Evolutionary conservation across 2,797 vertebrate species (phyloP).

Genomic region (Enteromius argenteus): DNA sequence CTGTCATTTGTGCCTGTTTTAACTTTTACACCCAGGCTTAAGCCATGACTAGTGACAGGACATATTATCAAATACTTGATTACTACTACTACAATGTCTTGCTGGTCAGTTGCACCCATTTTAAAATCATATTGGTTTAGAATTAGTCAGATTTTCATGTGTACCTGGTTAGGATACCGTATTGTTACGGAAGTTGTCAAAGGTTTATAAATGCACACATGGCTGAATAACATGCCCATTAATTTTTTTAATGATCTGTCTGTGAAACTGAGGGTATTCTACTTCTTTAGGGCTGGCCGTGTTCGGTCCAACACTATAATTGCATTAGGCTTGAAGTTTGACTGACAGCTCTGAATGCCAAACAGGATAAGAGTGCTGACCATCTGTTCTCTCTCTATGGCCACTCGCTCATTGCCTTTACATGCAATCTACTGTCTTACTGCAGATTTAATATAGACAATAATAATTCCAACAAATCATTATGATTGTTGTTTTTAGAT

Average conservation of each 20-base stretch:
- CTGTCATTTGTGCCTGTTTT: background rate
- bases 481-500: background rate
- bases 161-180: background rate
- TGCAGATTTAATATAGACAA: background rate
- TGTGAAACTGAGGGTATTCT: background rate
- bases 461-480: background rate
- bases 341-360: conserved; percentile 36
- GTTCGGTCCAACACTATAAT: conserved; percentile 33
- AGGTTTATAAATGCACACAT: background rate
- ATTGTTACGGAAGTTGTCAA: background rate
- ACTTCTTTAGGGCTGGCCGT: background rate
- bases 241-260: background rate
- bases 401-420: background rate
- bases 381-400: conserved; percentile 42
- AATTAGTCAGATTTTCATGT: background rate
- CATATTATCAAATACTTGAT: background rate
- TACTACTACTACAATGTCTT: background rate
- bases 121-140: background rate
- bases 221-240: background rate
- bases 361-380: conserved; percentile 42
- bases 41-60: background rate
- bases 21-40: background rate
- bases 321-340: conserved; percentile 33
- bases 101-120: background rate
- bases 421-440: background rate